phyloP scores from a whole-genome alignment of 2,797 vertebrate genomes.

The Hypotaenidia philippensis region DNA sequence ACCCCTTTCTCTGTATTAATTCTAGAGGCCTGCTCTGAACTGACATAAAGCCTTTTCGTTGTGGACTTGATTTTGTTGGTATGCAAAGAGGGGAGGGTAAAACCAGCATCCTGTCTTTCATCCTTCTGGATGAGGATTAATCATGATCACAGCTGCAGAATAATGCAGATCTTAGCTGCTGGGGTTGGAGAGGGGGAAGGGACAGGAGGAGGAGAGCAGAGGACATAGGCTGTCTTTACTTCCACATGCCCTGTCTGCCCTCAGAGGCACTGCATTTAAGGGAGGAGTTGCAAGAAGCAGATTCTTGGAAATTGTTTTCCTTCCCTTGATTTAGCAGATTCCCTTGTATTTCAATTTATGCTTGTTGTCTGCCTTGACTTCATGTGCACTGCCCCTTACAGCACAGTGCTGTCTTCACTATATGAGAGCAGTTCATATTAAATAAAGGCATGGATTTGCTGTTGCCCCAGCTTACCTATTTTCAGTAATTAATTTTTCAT shows the following conservation, averaged over 20 bases:
- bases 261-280: accelerated
- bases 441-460: not conserved
- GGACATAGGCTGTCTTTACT: not conserved
- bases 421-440: not conserved
- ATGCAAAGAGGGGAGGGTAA: not conserved
- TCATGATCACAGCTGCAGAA: constrained; percentile 47
- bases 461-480: not conserved
- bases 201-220: not conserved
- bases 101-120: constrained; percentile 2
- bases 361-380: not conserved
- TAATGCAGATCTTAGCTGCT: constrained; percentile 22
- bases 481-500: not conserved
- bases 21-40: not conserved
- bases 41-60: not conserved
- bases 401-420: not conserved
- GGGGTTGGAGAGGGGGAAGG: constrained; percentile 3
- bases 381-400: not conserved
- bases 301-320: not conserved
- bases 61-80: not conserved
- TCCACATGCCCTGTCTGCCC: not conserved
- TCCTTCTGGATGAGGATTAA: constrained; percentile 48
- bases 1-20: not conserved
- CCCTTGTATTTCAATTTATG: not conserved
- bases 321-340: not conserved
- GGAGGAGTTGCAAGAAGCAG: not conserved